These are phyloP conservation scores for Zhengitettix transpicula DNA, from an alignment of 2,888 invertebrate genomes.

Conservation along the genomic window DNA sequence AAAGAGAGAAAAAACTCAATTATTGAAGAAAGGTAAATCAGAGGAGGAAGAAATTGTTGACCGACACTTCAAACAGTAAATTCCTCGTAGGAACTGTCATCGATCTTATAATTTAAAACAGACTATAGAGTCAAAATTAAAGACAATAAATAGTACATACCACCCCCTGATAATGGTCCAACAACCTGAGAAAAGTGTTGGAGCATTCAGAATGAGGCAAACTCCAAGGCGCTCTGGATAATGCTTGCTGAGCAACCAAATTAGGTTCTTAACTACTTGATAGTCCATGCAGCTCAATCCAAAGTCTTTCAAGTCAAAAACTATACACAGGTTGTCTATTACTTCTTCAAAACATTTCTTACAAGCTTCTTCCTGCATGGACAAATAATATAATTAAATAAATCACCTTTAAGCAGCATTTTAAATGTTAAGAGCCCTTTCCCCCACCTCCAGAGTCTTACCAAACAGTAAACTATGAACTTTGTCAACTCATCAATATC, in stretches of 20 bases:
- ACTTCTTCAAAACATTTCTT: slow-evolving; percentile 65
- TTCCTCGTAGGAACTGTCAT: no score
- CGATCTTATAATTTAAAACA: no score
- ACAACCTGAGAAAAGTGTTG: slow-evolving; percentile 56
- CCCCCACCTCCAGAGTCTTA: slow-evolving; percentile 24
- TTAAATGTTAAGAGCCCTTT: neutral
- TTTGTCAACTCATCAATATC: slow-evolving; percentile 61
- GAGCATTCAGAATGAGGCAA: slow-evolving; percentile 58
- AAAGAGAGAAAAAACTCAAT: no score
- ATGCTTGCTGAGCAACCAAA: slow-evolving; percentile 58
- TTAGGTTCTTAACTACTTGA: slow-evolving; percentile 59
- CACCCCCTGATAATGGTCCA: slow-evolving; percentile 63
- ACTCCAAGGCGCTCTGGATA: slow-evolving; percentile 64
- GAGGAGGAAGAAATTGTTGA: no score
- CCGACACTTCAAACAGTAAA: no score
- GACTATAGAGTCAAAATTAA: no score
- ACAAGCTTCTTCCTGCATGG: slow-evolving; percentile 52
- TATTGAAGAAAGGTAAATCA: no score
- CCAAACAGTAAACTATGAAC: slow-evolving; percentile 60
- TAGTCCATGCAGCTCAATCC: slow-evolving; percentile 66
- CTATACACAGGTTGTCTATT: slow-evolving; percentile 60
- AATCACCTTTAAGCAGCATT: neutral
- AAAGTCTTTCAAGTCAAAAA: slow-evolving; percentile 60
- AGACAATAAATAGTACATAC: slow-evolving; percentile 26
- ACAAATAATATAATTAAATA: neutral